Percentiles rank a stretch among this genome's conserved stretches.
Conservation (phyloP, 1,140 invertebrate genomes). For the Globodera rostochiensis region DNA sequence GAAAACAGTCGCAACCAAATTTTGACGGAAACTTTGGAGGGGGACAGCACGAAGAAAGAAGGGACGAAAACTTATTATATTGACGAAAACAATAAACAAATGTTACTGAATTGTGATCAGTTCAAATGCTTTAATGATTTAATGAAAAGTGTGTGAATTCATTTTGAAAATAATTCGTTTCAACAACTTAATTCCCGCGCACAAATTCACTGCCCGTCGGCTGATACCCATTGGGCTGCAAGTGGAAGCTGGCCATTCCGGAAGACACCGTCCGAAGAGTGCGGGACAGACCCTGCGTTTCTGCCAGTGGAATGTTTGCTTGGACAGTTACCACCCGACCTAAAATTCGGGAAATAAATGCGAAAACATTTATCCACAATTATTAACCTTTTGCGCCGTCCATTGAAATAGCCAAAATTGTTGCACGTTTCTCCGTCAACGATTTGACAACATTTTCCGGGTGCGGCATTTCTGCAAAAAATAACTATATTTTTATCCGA, state of each 20-base stretch:
- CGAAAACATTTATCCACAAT: no score
- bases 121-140: no score
- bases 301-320: slow-evolving; percentile 34
- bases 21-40: not conserved
- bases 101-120: not conserved
- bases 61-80: not conserved
- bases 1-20: slow-evolving; percentile 16
- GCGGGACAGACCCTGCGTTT: slow-evolving; percentile 31
- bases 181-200: no score
- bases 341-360: not conserved
- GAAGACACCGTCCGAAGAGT: slow-evolving; percentile 33
- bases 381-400: slow-evolving; percentile 7
- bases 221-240: slow-evolving; percentile 30
- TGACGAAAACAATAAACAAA: not conserved
- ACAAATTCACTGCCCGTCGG: not conserved
- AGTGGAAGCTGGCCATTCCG: slow-evolving; percentile 29
- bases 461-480: slow-evolving; percentile 5
- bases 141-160: no score
- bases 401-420: slow-evolving; percentile 10
- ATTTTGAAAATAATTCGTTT: no score
- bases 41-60: not conserved
- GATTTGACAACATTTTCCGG: slow-evolving; percentile 24
- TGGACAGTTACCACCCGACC: slow-evolving; percentile 14
- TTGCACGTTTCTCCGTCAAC: slow-evolving; percentile 21
- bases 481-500: not conserved